These are phyloP conservation scores for Tenualosa thibaudeaui DNA, from an alignment of 2,797 vertebrate species.

Conservation along the genomic window DNA sequence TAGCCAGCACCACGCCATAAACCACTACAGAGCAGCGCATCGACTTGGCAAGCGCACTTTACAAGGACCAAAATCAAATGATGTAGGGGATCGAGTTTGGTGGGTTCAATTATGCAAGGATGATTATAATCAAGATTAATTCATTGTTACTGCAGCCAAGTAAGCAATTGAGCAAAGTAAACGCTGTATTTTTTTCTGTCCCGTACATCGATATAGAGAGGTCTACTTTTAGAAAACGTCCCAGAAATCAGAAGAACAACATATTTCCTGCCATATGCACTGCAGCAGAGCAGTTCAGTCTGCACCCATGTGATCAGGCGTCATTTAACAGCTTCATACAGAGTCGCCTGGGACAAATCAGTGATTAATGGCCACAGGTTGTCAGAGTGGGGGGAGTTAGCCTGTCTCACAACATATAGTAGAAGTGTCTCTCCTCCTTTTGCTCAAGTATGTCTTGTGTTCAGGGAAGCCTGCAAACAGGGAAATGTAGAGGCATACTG, in stretches of 20 bases:
- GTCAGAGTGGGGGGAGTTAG: not conserved
- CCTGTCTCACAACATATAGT: not conserved
- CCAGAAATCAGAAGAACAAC: not conserved
- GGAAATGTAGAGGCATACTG: not conserved
- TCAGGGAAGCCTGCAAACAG: not conserved
- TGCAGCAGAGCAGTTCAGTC: not conserved
- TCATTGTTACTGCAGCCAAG: not conserved
- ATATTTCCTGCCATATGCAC: not conserved
- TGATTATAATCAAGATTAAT: not conserved
- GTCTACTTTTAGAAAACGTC: not conserved
- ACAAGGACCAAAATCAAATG: not conserved
- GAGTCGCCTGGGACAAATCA: not conserved
- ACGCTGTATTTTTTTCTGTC: not conserved
- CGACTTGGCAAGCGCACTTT: not conserved
- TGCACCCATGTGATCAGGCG: not conserved
- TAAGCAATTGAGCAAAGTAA: not conserved
- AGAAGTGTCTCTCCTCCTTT: not conserved
- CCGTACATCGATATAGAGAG: not conserved
- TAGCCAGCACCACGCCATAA: constrained; percentile 5
- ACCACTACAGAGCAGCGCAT: not conserved
- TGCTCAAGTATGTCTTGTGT: not conserved
- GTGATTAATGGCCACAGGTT: constrained; percentile 11
- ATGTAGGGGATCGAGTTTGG: not conserved
- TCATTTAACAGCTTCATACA: not conserved
- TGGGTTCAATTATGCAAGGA: not conserved